Evolutionary conservation across 64 coral and sea anemone genomes (phyloP), one percentile per base, ranked within the genome.

Genomic region (Stichodactyla helianthus): DNA sequence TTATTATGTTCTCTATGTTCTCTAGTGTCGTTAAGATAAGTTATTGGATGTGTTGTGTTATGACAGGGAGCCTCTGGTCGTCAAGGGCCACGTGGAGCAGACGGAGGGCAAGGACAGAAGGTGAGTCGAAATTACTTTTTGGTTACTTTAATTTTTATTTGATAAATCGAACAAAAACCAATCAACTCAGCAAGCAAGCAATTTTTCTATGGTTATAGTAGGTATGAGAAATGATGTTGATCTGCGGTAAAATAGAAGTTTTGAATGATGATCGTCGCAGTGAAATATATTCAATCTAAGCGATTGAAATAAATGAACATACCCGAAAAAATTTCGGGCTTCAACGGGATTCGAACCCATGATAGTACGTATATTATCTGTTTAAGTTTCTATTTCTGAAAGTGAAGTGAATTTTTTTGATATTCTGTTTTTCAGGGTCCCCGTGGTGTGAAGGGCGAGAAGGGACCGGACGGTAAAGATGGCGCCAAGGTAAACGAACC

Each of bases 371-470:
- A 65, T 65, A 65, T 60, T 0, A 60, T n/a, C 22, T 65, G 22
- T n/a, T 65, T 20, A 60, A 5, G 18, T 11, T 7, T 25, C 17
- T 77, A 44, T 79, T 11, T 79, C 35, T 44, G 35, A 44, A 44
- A 31, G 28, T 0, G 28, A 31, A 44, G 1, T 44, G 2, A 44
- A 44, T 79, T 51, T 17, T 19, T 16, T 3, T 58, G 0, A 16
- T 15, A 18, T 55, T 84, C 14, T 84, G 16, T 4, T 35, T 84
- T 58, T 31, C 52, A 84, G 83, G 83, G 83, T 63, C 59, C 83
- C 23, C 83, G 83, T 15, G 83, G 83, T 60, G 53, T 12, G 12
- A 84, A 84, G 83, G 83, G 83, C 5, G 83, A 84, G 50, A 35
- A 26, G 19, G 83, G 83, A 35, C 19, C 53, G 4, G 54, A 51